Evolutionary conservation across 1,140 invertebrate species (phyloP).

Genomic region (Drosophila eugracilis): DNA sequence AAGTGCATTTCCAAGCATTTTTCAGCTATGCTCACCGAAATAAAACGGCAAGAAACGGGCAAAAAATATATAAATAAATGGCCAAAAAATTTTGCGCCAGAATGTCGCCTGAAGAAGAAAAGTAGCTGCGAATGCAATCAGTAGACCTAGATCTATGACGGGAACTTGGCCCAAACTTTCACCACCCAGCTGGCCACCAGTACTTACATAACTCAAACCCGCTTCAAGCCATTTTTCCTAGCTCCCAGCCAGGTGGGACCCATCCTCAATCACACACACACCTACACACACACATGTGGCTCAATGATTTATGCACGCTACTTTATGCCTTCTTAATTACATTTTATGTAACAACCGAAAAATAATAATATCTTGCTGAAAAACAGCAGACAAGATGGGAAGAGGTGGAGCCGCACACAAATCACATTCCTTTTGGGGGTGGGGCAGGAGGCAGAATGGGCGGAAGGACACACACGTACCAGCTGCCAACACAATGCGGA

Average conservation of each 20-base stretch:
- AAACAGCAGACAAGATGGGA: slow-evolving; percentile 41
- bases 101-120: slow-evolving; percentile 49
- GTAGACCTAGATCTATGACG: slow-evolving; percentile 68
- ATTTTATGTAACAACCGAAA: slow-evolving; percentile 65
- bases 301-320: slow-evolving; percentile 74
- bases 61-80: slow-evolving; percentile 60
- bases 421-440: slow-evolving; percentile 47
- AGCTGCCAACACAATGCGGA: slow-evolving; percentile 52
- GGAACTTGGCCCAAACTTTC: slow-evolving; percentile 13
- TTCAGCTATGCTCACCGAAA: slow-evolving; percentile 24
- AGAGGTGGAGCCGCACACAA: slow-evolving; percentile 44
- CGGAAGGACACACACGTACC: slow-evolving; percentile 37
- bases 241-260: slow-evolving; percentile 24
- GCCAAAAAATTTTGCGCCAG: slow-evolving; percentile 62
- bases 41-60: slow-evolving; percentile 16
- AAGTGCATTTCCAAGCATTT: slow-evolving; percentile 17
- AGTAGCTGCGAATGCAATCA: slow-evolving; percentile 66
- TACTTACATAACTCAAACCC: slow-evolving; percentile 34
- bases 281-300: slow-evolving; percentile 48
- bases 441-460: not conserved
- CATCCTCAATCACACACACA: too few species aligned
- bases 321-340: slow-evolving; percentile 82
- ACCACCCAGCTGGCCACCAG: not conserved
- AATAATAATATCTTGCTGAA: slow-evolving; percentile 60
- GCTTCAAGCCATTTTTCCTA: not conserved